Percentiles rank a stretch among this genome's conserved stretches.
phyloP scores from a whole-genome alignment of 2,888 invertebrate genomes.

The Pachymerium ferrugineum region DNA sequence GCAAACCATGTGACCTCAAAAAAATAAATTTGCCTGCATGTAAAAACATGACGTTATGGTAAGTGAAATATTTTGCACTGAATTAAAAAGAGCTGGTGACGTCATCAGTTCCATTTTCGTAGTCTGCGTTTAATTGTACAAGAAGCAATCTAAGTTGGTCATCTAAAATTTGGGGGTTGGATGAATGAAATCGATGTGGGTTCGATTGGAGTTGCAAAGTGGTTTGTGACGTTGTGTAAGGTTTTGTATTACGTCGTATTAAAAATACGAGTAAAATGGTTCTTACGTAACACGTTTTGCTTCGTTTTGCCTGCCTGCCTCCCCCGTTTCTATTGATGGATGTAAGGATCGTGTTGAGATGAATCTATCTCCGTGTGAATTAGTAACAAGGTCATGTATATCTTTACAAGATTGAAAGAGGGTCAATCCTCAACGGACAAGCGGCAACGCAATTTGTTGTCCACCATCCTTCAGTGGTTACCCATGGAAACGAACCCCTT shows the following conservation, averaged over 20 bases:
- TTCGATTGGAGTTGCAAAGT: too few species aligned
- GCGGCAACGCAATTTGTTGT: slow-evolving; percentile 15
- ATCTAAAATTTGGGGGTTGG: too few species aligned
- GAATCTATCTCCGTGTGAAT: slow-evolving; percentile 12
- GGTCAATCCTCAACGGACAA: slow-evolving; percentile 19
- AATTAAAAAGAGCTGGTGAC: too few species aligned
- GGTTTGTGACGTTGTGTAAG: too few species aligned
- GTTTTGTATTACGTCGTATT: too few species aligned
- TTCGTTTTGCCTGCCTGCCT: background rate
- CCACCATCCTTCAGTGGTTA: background rate
- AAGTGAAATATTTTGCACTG: too few species aligned
- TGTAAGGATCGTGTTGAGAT: slow-evolving; percentile 25
- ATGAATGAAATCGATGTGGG: too few species aligned
- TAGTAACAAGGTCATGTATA: slow-evolving; percentile 25
- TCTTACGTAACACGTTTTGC: slow-evolving; percentile 5
- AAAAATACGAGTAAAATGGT: background rate
- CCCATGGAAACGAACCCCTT: slow-evolving; percentile 4
- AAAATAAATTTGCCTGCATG: background rate
- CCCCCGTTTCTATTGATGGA: background rate
- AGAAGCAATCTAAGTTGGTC: too few species aligned
- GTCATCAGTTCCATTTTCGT: too few species aligned
- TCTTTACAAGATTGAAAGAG: slow-evolving; percentile 22
- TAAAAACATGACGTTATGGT: too few species aligned
- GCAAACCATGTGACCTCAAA: background rate
- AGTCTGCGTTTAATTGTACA: too few species aligned